Evolutionary conservation across 1,140 invertebrate genomes (phyloP).

Genomic region (Papilio polytes): DNA sequence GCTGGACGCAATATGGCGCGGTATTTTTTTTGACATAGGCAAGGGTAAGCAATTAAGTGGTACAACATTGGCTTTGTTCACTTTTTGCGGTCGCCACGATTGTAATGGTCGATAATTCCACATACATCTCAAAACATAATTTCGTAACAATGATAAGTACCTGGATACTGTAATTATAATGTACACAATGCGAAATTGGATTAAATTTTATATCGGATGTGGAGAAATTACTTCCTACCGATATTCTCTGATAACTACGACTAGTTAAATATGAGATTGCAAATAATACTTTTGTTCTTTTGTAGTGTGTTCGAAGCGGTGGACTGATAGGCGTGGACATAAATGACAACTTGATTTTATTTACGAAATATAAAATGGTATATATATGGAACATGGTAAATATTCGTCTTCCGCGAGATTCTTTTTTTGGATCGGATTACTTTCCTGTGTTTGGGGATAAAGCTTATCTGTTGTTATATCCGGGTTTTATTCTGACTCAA

Average conservation of each 20-base stretch:
- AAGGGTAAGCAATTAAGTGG: conserved; percentile 79
- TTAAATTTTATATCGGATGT: conserved; percentile 13
- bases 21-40: conserved; percentile 66
- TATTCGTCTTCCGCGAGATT: not conserved
- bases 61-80: conserved; percentile 70
- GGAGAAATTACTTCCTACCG: not conserved
- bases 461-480: not conserved
- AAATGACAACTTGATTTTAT: too few relatives aligned
- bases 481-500: not conserved
- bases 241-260: not conserved
- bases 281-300: not conserved
- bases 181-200: conserved; percentile 16
- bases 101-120: conserved; percentile 45
- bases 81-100: conserved; percentile 61
- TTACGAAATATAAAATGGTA: too few relatives aligned
- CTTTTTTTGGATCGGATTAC: not conserved
- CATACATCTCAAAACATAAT: conserved; percentile 35
- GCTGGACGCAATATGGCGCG: conserved; percentile 81
- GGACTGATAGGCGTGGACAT: too few relatives aligned
- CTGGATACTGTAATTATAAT: conserved; percentile 33
- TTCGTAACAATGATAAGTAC: conserved; percentile 32
- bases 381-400: too few relatives aligned
- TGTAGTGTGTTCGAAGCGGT: too few relatives aligned
- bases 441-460: not conserved
- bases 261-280: not conserved